These are phyloP conservation scores for Tetrapedia diversipes DNA, from an alignment of 2,888 invertebrate genomes.

Conservation along the genomic window DNA sequence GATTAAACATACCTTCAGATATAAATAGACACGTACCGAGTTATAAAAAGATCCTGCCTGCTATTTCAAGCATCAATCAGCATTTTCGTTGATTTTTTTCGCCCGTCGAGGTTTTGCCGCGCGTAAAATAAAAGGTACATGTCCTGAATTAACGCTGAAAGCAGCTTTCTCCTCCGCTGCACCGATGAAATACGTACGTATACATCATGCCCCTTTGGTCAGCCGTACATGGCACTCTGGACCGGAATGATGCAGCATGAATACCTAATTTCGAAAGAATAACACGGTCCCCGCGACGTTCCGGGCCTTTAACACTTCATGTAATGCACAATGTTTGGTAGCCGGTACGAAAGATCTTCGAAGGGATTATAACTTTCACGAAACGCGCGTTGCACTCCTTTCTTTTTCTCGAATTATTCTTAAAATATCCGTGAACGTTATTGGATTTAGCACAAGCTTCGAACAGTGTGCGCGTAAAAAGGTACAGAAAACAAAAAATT, in stretches of 20 bases:
- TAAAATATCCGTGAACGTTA: constrained; percentile 14
- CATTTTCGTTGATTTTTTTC: constrained; percentile 16
- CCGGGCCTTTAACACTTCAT: constrained; percentile 4
- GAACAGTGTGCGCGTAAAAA: background rate
- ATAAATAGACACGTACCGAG: background rate
- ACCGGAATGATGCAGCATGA: constrained; percentile 47
- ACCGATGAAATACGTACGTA: constrained; percentile 25
- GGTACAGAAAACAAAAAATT: background rate
- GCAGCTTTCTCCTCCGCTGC: constrained; percentile 50
- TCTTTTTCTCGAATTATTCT: background rate
- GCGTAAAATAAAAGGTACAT: constrained; percentile 27
- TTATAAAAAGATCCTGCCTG: constrained; percentile 9
- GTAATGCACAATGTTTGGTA: constrained; percentile 7
- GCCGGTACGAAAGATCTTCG: background rate
- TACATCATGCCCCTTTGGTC: constrained; percentile 33
- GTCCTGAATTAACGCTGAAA: constrained; percentile 52
- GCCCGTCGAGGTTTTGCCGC: constrained; percentile 19
- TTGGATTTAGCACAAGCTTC: background rate
- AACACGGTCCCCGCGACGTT: constrained; percentile 11
- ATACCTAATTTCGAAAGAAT: constrained; percentile 54
- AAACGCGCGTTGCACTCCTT: background rate
- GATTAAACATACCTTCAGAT: constrained; percentile 1
- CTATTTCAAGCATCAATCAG: constrained; percentile 9
- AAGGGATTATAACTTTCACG: constrained; percentile 16
- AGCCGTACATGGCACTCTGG: constrained; percentile 47